A percentile compares a stretch with the other conserved stretches of the same genome.
phyloP scores from a whole-genome alignment of 1,140 invertebrate genomes.

The Kradibia gibbosae region DNA sequence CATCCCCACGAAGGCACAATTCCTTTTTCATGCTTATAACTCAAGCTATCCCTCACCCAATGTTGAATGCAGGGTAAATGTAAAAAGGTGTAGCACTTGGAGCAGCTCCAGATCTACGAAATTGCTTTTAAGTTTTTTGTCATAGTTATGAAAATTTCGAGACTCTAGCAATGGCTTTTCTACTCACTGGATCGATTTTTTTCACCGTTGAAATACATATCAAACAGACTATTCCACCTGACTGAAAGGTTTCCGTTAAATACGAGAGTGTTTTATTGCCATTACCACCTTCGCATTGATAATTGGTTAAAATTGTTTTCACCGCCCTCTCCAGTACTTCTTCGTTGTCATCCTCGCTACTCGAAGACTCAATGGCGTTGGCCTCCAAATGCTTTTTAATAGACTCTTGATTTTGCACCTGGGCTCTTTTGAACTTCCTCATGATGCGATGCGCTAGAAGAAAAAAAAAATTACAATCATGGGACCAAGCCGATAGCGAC shows the following conservation, averaged over 20 bases:
- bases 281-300: constrained; percentile 70
- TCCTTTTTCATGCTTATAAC: constrained; percentile 76
- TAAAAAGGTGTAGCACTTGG: constrained; percentile 84
- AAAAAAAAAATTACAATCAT: too few species aligned
- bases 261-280: constrained; percentile 78
- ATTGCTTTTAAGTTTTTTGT: constrained; percentile 40
- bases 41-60: constrained; percentile 92
- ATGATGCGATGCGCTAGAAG: constrained; percentile 54
- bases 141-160: constrained; percentile 42
- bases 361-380: constrained; percentile 65
- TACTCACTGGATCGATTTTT: constrained; percentile 80
- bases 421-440: constrained; percentile 74
- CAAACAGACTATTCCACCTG: constrained; percentile 87
- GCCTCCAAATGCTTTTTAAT: constrained; percentile 75
- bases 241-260: constrained; percentile 82
- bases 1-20: constrained; percentile 72
- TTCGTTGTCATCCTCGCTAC: constrained; percentile 67
- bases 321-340: constrained; percentile 61
- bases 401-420: constrained; percentile 75
- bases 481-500: too few species aligned
- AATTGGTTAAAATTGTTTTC: constrained; percentile 65
- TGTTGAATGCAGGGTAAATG: constrained; percentile 92
- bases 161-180: constrained; percentile 26
- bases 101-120: constrained; percentile 88
- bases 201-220: constrained; percentile 94